Percentiles rank a stretch among this genome's conserved stretches.
phyloP scores from a whole-genome alignment of 2,797 vertebrate genomes.

The Pseudochaenichthys georgianus region DNA sequence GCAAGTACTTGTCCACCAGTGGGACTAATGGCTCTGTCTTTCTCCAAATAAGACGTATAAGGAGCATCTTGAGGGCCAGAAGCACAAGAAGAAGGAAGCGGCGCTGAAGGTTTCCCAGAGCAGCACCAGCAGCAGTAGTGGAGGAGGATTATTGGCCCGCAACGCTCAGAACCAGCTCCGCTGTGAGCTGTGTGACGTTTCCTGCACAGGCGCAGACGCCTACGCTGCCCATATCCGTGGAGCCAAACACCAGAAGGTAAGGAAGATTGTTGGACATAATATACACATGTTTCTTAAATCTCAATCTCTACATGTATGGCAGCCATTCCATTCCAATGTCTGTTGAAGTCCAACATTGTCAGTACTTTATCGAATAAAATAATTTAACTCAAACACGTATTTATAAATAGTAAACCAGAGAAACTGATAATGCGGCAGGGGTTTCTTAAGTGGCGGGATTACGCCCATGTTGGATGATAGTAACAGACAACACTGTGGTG shows the following conservation, averaged over 20 bases:
- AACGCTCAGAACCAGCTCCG: constrained; percentile 96
- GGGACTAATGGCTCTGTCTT: not conserved
- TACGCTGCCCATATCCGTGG: constrained; percentile 97
- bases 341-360: too few species aligned
- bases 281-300: too few species aligned
- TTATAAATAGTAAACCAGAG: too few species aligned
- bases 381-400: too few species aligned
- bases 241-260: constrained; percentile 98
- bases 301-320: too few species aligned
- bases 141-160: constrained; percentile 86
- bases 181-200: constrained; percentile 97
- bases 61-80: constrained; percentile 98
- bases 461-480: not conserved
- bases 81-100: constrained; percentile 98
- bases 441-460: not conserved
- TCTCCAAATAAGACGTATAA: constrained; percentile 90
- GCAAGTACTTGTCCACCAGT: not conserved
- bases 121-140: constrained; percentile 83
- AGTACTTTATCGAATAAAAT: too few species aligned
- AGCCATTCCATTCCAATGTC: too few species aligned
- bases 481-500: not conserved
- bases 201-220: constrained; percentile 96
- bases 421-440: too few species aligned
- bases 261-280: not conserved
- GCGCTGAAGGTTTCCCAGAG: constrained; percentile 95